A percentile compares a stretch with the other conserved stretches of the same genome.
Conservation (phyloP, 2,113 vertebrate genomes). For the Larimichthys polyactis region DNA sequence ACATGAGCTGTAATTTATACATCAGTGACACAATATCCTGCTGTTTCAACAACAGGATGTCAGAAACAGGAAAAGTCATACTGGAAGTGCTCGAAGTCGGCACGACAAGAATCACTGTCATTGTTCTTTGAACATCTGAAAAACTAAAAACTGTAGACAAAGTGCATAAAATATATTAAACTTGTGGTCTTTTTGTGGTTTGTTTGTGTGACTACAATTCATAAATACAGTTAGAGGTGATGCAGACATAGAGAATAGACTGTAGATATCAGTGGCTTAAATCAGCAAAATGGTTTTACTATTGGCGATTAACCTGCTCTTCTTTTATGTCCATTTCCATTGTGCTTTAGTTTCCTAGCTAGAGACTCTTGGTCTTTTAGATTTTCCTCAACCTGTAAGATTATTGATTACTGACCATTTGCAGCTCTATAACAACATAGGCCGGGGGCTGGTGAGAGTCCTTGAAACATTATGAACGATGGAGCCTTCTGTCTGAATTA, state of each 20-base stretch:
- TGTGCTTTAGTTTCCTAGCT: background rate
- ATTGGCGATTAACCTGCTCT: background rate
- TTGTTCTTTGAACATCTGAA: background rate
- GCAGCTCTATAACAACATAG: background rate
- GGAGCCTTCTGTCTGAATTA: background rate
- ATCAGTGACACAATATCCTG: conserved; percentile 13
- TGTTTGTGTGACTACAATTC: background rate
- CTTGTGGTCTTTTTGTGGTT: background rate
- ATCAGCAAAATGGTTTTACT: background rate
- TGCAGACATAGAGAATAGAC: background rate
- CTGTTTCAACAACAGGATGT: conserved; percentile 55
- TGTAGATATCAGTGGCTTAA: background rate
- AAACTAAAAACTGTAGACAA: background rate
- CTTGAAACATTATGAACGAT: conserved; percentile 20
- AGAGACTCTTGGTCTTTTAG: background rate
- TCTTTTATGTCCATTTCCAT: background rate
- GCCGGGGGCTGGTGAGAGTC: background rate
- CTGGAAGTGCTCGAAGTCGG: background rate
- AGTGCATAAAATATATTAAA: background rate
- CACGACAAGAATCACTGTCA: background rate
- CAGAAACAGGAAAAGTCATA: conserved; percentile 38
- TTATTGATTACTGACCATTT: conserved; percentile 8
- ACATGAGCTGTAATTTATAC: background rate
- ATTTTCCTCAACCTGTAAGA: background rate
- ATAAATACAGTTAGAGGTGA: background rate